Conservation (phyloP, 2,888 invertebrate species). For the Eupelmus urozonus region DNA sequence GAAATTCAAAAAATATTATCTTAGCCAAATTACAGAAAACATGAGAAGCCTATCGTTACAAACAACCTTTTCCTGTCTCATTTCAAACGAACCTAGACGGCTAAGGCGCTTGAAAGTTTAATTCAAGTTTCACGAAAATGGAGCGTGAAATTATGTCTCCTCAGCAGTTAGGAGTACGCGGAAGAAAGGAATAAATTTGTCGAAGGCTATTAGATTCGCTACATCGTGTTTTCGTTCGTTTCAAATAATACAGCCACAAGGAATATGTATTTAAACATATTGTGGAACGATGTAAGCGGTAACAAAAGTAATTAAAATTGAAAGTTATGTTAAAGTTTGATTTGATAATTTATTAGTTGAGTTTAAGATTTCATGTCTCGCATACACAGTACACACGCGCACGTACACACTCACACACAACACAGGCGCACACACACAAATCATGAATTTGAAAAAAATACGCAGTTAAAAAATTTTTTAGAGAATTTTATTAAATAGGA, state of each 20-base stretch:
- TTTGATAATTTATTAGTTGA: too few relatives aligned
- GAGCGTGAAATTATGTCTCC: slow-evolving; percentile 49
- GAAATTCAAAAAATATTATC: neutral
- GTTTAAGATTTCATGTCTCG: too few relatives aligned
- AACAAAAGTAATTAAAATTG: too few relatives aligned
- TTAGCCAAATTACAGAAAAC: neutral
- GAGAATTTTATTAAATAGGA: too few relatives aligned
- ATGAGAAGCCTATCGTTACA: neutral
- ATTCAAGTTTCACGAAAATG: slow-evolving; percentile 39
- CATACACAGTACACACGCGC: too few relatives aligned
- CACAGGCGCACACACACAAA: too few relatives aligned
- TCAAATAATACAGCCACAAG: neutral
- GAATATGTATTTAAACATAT: neutral
- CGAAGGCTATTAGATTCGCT: slow-evolving; percentile 50
- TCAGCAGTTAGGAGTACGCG: neutral
- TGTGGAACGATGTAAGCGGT: too few relatives aligned
- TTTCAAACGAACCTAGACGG: neutral
- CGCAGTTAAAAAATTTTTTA: too few relatives aligned
- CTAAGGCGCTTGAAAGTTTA: neutral
- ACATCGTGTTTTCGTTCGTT: slow-evolving; percentile 28
- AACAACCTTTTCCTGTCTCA: too few relatives aligned
- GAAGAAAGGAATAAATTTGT: slow-evolving; percentile 50
- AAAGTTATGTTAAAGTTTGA: too few relatives aligned
- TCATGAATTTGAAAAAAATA: too few relatives aligned
- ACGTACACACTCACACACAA: too few relatives aligned